Conservation (phyloP, 2,888 invertebrate species). For the Troides helena region DNA sequence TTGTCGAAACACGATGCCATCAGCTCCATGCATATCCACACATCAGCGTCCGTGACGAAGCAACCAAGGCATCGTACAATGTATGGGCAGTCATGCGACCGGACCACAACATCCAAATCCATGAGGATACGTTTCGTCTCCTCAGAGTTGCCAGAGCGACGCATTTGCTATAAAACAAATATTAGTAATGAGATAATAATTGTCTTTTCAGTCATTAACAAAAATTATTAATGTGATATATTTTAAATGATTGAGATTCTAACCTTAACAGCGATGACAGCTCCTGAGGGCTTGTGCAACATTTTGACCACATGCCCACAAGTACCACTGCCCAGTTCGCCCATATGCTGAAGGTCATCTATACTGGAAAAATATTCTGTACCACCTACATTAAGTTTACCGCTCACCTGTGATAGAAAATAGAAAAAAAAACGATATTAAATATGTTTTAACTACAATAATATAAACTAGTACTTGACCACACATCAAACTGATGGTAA, state of each 20-base stretch:
- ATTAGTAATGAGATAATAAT: not conserved
- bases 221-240: too few species aligned
- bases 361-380: conserved; percentile 89
- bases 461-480: too few species aligned
- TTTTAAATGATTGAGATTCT: too few species aligned
- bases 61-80: conserved; percentile 98
- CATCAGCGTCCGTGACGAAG: conserved; percentile 98
- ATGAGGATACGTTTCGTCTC: conserved; percentile 99
- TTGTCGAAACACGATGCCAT: conserved; percentile 99
- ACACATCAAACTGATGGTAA: too few species aligned
- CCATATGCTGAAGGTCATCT: conserved; percentile 90
- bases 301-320: conserved; percentile 99
- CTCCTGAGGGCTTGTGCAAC: conserved; percentile 91
- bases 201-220: too few species aligned
- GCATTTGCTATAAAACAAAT: conserved; percentile 89
- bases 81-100: conserved; percentile 97
- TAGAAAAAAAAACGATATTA: too few species aligned
- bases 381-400: conserved; percentile 91
- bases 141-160: conserved; percentile 96
- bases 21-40: conserved; percentile 99
- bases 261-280: conserved; percentile 96
- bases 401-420: conserved; percentile 82
- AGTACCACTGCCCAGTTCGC: conserved; percentile 95
- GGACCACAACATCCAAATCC: conserved; percentile 99
- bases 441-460: too few species aligned